phyloP scores from a whole-genome alignment of 2,888 invertebrate species.

The Sinodicranocentrus sp. region DNA sequence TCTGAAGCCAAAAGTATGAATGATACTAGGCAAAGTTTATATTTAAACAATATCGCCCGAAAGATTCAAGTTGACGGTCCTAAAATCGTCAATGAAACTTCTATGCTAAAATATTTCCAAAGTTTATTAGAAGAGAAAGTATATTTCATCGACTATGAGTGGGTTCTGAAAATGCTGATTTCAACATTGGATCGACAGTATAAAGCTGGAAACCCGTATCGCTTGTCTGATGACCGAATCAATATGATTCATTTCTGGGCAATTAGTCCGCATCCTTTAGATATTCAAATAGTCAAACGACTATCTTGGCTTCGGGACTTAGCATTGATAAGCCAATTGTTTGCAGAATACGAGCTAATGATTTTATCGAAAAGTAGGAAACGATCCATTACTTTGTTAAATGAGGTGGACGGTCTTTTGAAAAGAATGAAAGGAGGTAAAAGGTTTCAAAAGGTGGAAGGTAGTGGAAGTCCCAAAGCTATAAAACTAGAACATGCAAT shows the following conservation, averaged over 20 bases:
- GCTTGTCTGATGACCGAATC: not conserved
- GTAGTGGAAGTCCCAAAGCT: not conserved
- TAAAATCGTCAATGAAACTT: not conserved
- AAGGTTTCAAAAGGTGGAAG: not conserved
- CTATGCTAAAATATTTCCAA: not conserved
- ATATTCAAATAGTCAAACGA: not conserved
- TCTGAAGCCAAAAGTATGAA: no score
- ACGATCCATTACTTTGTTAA: no score
- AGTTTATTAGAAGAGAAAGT: not conserved
- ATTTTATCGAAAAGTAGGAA: no score
- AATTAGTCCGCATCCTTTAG: not conserved
- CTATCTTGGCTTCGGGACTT: not conserved
- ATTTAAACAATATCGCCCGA: not conserved
- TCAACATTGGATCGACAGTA: not conserved
- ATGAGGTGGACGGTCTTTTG: not conserved
- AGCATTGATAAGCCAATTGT: not conserved
- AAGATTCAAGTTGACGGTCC: not conserved
- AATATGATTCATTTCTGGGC: not conserved
- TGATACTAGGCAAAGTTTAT: no score
- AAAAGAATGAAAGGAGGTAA: not conserved
- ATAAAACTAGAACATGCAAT: conserved; percentile 2
- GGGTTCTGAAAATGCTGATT: not conserved
- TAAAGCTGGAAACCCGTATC: not conserved
- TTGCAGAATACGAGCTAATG: no score
- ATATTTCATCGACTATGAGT: conserved; percentile 7